Evolutionary conservation across 2,113 vertebrate species (phyloP).

Genomic region (Gymnarchus niloticus): DNA sequence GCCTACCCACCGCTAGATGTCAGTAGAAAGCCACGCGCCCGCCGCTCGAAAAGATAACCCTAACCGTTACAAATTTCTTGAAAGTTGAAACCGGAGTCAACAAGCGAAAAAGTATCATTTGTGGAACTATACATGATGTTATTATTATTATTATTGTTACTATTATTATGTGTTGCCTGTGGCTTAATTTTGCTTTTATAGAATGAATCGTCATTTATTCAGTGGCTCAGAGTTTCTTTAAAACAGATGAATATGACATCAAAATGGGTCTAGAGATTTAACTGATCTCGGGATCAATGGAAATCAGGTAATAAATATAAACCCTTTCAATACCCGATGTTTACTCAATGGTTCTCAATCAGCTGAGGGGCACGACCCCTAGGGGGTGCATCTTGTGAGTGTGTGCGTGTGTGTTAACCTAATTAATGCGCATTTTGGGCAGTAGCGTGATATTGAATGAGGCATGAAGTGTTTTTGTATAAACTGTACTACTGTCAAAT

Average conservation of each 20-base stretch:
- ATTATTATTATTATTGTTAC: no score
- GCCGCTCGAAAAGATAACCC: neutral
- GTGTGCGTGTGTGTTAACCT: no score
- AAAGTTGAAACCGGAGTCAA: neutral
- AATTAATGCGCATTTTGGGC: no score
- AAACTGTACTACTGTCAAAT: neutral
- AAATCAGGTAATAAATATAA: neutral
- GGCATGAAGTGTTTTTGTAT: neutral
- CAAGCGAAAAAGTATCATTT: neutral
- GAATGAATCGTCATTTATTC: constrained; percentile 3
- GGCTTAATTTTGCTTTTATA: no score
- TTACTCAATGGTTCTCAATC: no score
- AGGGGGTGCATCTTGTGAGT: no score
- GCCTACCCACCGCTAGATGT: neutral
- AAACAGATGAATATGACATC: neutral
- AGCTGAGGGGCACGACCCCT: no score
- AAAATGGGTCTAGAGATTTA: neutral
- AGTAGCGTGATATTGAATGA: neutral
- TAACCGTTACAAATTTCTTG: neutral
- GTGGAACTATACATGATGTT: neutral
- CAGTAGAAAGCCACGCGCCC: neutral
- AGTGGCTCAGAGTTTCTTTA: neutral
- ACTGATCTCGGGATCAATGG: neutral
- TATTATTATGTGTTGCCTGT: neutral
- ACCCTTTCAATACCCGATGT: neutral